Evolutionary conservation across 2,113 vertebrate genomes (phyloP), one percentile per base, ranked within the genome.

Genomic region (Cyanoderma ruficeps): DNA sequence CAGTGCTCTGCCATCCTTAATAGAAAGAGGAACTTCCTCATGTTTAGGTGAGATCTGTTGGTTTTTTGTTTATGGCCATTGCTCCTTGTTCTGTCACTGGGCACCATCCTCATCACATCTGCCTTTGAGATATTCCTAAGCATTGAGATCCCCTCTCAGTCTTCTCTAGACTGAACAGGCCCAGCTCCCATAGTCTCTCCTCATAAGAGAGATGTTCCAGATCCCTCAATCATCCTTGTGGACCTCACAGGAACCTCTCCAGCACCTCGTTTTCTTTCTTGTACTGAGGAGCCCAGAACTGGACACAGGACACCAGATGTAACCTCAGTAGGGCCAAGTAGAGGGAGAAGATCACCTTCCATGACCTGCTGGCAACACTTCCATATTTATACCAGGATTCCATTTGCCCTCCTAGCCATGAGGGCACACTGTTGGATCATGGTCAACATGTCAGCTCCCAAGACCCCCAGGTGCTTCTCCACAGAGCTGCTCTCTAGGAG

Each of bases 41-140:
- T 17, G 44, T 35, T 67, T n/a, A 50, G 10, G 31, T 59, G 24
- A 33, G 28, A 41, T 33, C 30, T 35, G 6, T 20, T 30, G 30
- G 65, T 20, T 4, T 76, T 42, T 25, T 9, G 5, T 52, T 59
- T 59, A 35, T 27, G 37, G 21, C 3, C 6, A 4, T 27, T 68
- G 13, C 8, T 49, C 20, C 42, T 67, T 0, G 0, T 49, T 16
- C 35, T 42, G 7, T 37, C 9, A 4, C 27, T 37, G 17, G 21
- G 13, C 63, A 86, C 14, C 6, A 60, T 31, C 25, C 53, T 52
- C 33, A 28, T 69, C 27, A 31, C 27, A 33, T 11, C 27, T 9
- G 39, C 9, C 31, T 44, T 44, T 0, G 1, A 77, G 53, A 52
- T 33, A 44, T 37, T 39, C 41, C 15, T 39, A 53, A 33, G 7